Conservation (phyloP, 2,797 vertebrate species). For the Girardinus metallicus region DNA sequence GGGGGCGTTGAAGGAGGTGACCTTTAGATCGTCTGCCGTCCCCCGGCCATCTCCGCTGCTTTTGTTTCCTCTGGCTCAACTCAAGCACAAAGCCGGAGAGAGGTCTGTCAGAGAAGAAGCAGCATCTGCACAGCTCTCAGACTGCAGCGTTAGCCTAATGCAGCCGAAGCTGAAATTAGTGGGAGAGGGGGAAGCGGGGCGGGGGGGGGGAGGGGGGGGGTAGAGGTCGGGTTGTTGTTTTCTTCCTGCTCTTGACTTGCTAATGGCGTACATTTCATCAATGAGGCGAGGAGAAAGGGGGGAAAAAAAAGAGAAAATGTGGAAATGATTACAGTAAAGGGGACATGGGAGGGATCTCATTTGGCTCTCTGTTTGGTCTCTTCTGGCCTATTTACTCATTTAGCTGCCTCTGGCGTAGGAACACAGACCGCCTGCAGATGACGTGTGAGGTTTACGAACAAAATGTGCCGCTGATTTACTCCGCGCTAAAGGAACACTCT, state of each 20-base stretch:
- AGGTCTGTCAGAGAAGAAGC: neutral
- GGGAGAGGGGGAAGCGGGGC: neutral
- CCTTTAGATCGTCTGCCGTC: slow-evolving; percentile 60
- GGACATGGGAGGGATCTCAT: slow-evolving; percentile 69
- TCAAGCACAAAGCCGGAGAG: slow-evolving; percentile 4
- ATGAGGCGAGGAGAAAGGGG: slow-evolving; percentile 49
- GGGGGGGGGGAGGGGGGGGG: no score
- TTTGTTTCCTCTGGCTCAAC: slow-evolving; percentile 34
- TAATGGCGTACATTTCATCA: slow-evolving; percentile 53
- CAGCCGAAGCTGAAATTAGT: slow-evolving; percentile 25
- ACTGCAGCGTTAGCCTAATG: slow-evolving; percentile 21
- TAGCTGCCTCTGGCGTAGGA: slow-evolving; percentile 61
- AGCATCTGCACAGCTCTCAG: neutral
- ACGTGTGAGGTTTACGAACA: slow-evolving; percentile 24
- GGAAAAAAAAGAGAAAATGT: slow-evolving; percentile 62
- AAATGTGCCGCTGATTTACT: slow-evolving; percentile 51
- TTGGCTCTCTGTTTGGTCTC: slow-evolving; percentile 64
- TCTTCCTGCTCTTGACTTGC: slow-evolving; percentile 55
- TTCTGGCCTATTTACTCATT: slow-evolving; percentile 72
- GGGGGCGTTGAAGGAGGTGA: slow-evolving; percentile 59
- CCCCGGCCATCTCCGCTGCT: slow-evolving; percentile 37
- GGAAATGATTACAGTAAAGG: slow-evolving; percentile 76
- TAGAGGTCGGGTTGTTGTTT: slow-evolving; percentile 54
- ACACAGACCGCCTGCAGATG: slow-evolving; percentile 62
- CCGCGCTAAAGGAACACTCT: slow-evolving; percentile 21